These are phyloP conservation scores for Electrophaes corylata DNA, from an alignment of 2,888 invertebrate genomes.

Conservation along the genomic window DNA sequence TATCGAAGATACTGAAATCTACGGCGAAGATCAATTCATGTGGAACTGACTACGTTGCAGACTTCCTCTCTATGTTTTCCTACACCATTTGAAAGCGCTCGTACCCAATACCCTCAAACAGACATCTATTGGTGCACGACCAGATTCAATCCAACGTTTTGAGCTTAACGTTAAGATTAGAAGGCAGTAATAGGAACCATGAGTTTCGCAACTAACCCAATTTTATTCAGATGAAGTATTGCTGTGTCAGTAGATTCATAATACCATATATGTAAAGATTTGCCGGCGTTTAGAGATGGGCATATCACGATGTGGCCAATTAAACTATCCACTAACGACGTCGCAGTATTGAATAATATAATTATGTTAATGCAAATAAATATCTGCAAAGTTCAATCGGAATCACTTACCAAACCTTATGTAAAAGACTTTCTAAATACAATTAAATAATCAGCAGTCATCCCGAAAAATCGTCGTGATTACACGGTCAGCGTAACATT, in stretches of 20 bases:
- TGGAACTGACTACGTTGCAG: not conserved
- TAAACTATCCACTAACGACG: not conserved
- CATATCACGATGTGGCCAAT: not conserved
- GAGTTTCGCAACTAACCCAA: not conserved
- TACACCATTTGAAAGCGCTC: not conserved
- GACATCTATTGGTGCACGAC: too few relatives aligned
- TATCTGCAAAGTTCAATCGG: not conserved
- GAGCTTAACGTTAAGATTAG: too few relatives aligned
- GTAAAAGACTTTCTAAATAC: conserved; percentile 13
- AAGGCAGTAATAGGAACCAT: not conserved
- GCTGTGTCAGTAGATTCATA: not conserved
- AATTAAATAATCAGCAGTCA: conserved; percentile 25
- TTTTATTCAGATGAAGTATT: not conserved
- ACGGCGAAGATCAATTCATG: too few relatives aligned
- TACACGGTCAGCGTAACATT: conserved; percentile 63
- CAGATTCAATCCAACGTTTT: not conserved
- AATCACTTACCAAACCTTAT: not conserved
- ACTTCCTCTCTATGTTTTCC: too few relatives aligned
- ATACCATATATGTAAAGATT: not conserved
- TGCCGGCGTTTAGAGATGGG: not conserved
- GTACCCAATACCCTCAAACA: too few relatives aligned
- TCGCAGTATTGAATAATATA: not conserved
- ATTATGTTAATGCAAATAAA: not conserved
- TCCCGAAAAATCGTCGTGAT: conserved; percentile 60
- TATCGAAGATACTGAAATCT: too few relatives aligned